Percentiles rank a stretch among this genome's conserved stretches.
phyloP scores from a whole-genome alignment of 1,140 invertebrate genomes.

The Anoplolepis gracilipes region DNA sequence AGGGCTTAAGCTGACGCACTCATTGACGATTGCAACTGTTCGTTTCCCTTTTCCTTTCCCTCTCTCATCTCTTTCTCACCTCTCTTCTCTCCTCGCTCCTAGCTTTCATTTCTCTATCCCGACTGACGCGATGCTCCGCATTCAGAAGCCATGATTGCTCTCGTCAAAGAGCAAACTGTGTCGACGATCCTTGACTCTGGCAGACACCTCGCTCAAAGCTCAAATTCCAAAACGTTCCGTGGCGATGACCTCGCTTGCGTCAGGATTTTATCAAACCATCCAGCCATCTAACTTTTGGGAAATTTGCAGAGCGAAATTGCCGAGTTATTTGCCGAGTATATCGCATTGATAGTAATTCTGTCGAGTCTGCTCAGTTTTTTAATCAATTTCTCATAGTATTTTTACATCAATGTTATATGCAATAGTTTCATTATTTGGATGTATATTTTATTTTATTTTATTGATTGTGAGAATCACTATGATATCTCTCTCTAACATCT shows the following conservation, averaged over 20 bases:
- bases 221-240: conserved; percentile 32
- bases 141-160: conserved; percentile 55
- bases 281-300: conserved; percentile 1
- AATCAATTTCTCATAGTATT: not conserved
- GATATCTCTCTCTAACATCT: not conserved
- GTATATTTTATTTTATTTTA: not conserved
- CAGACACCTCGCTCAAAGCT: conserved; percentile 32
- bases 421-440: not conserved
- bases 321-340: too few relatives aligned
- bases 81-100: not conserved
- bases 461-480: not conserved
- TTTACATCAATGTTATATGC: not conserved
- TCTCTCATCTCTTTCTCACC: not conserved
- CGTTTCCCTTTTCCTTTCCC: not conserved
- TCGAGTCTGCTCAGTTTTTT: not conserved
- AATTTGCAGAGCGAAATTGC: not conserved
- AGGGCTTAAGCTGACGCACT: conserved; percentile 18
- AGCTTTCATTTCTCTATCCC: not conserved
- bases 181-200: conserved; percentile 46
- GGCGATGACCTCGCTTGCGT: conserved; percentile 36
- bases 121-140: conserved; percentile 24
- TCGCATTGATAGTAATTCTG: not conserved
- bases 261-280: not conserved
- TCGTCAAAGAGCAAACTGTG: conserved; percentile 55
- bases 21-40: conserved; percentile 48